These are phyloP conservation scores for Drosophila jambulina DNA, from an alignment of 1,140 invertebrate genomes.

Conservation along the genomic window DNA sequence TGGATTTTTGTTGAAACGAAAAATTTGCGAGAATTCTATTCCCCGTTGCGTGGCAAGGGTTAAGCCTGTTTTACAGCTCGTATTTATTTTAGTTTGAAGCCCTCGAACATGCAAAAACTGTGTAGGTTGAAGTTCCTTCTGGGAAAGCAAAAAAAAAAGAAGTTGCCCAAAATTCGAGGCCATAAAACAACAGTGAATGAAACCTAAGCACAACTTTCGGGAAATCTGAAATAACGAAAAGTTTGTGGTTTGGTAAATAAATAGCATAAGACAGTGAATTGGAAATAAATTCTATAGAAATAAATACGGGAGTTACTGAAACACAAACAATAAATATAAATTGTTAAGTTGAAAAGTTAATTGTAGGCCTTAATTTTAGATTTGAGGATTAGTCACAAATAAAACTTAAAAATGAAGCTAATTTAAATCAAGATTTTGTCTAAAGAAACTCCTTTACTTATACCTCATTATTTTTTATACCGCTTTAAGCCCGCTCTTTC, in stretches of 20 bases:
- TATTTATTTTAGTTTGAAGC: constrained; percentile 38
- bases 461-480: background rate
- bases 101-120: constrained; percentile 8
- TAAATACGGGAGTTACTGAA: background rate
- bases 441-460: background rate
- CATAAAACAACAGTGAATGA: constrained; percentile 18
- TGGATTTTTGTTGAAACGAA: constrained; percentile 36
- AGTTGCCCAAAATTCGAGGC: background rate
- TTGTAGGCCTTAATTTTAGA: background rate
- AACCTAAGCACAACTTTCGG: constrained; percentile 10
- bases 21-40: constrained; percentile 32
- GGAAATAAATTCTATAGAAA: background rate
- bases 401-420: background rate
- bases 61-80: constrained; percentile 24
- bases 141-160: constrained; percentile 14
- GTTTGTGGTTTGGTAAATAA: background rate
- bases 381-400: background rate
- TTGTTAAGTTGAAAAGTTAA: background rate
- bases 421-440: no score
- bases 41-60: constrained; percentile 21
- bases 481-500: background rate
- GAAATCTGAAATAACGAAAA: constrained; percentile 19
- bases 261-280: background rate
- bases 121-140: constrained; percentile 3
- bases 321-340: background rate